A percentile compares a stretch with the other conserved stretches of the same genome.
phyloP scores from a whole-genome alignment of 2,113 vertebrate genomes.

The Apteryx mantelli region DNA sequence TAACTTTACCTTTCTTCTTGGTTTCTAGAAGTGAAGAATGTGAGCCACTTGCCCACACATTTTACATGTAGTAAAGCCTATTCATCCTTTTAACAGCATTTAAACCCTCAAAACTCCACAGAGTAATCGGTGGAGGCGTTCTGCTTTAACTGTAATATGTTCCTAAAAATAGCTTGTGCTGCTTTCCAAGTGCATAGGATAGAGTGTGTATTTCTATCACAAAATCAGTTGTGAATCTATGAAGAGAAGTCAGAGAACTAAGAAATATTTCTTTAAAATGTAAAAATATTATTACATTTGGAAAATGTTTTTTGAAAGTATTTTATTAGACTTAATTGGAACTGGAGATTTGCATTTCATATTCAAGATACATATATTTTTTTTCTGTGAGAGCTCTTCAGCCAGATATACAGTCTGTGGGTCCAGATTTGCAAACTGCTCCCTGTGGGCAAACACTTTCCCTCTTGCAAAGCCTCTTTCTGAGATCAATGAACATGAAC shows the following conservation, averaged over 20 bases:
- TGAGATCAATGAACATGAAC: fast-evolving
- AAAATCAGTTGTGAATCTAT: neutral
- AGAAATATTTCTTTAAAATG: neutral
- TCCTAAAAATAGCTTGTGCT: neutral
- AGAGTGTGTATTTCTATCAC: neutral
- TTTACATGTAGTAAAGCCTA: neutral
- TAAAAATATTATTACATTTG: neutral
- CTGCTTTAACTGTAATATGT: fast-evolving
- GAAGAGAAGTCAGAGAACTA: neutral
- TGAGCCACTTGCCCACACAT: neutral
- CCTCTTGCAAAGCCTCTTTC: neutral
- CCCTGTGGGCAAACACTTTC: neutral
- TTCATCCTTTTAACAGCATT: neutral
- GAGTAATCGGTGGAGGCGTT: neutral
- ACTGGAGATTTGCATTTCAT: neutral
- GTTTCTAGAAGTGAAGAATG: neutral
- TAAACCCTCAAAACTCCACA: neutral
- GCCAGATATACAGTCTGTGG: neutral
- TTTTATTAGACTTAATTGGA: neutral
- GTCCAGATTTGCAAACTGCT: neutral
- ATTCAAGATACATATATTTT: neutral
- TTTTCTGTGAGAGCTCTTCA: neutral
- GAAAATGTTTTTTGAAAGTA: neutral
- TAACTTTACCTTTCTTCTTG: neutral
- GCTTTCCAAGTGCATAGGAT: neutral